Evolutionary conservation across 2,797 vertebrate species (phyloP).

Genomic region (Myoxocephalus aenaeus): DNA sequence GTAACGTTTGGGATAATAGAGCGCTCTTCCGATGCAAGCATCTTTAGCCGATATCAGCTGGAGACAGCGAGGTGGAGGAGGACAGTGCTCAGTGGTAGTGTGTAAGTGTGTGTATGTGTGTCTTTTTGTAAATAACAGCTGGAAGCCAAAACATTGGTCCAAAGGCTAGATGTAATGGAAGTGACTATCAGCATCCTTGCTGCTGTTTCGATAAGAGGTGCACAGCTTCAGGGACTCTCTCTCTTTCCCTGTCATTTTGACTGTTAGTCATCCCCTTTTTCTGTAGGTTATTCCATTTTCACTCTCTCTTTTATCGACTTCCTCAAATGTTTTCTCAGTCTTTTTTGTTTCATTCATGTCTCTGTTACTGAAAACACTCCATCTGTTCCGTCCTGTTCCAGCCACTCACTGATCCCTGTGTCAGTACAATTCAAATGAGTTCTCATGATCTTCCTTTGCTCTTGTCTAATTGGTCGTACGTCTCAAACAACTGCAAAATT

Average conservation of each 20-base stretch:
- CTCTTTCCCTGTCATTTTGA: slow-evolving; percentile 28
- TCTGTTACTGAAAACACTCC: slow-evolving; percentile 36
- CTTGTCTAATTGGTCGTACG: background rate
- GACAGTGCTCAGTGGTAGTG: background rate
- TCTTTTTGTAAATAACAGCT: slow-evolving; percentile 61
- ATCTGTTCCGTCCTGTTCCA: slow-evolving; percentile 54
- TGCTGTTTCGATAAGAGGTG: slow-evolving; percentile 55
- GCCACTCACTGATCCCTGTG: slow-evolving; percentile 29
- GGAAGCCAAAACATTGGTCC: slow-evolving; percentile 54
- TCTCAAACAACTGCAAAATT: background rate
- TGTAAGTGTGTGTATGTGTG: slow-evolving; percentile 11
- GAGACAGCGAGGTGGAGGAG: slow-evolving; percentile 38
- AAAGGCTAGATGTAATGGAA: slow-evolving; percentile 67
- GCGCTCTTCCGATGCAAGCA: background rate
- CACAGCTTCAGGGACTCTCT: slow-evolving; percentile 43
- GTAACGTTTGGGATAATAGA: slow-evolving; percentile 50
- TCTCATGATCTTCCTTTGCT: background rate
- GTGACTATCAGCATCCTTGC: slow-evolving; percentile 46
- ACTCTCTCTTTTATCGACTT: slow-evolving; percentile 1
- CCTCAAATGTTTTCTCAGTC: background rate
- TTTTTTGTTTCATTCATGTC: slow-evolving; percentile 9
- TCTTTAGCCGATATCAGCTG: slow-evolving; percentile 43
- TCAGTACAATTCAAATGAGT: slow-evolving; percentile 43
- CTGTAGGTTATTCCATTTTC: slow-evolving; percentile 15
- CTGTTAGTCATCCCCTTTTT: slow-evolving; percentile 17